Evolutionary conservation across 1,140 invertebrate genomes (phyloP), one percentile per base, ranked within the genome.

Genomic region (Bombus polaris): DNA sequence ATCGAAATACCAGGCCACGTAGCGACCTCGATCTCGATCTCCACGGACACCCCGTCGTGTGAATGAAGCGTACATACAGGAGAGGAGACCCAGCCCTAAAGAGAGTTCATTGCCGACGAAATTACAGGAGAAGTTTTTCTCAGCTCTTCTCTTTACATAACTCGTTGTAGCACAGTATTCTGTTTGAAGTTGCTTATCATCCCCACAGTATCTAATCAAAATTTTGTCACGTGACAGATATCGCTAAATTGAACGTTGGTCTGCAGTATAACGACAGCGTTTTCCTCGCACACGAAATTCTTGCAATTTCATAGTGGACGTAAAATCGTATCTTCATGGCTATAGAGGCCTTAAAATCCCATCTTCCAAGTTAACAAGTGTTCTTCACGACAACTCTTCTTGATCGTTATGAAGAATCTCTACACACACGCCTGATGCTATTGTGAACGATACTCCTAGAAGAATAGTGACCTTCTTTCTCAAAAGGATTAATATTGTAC

Each of bases 21-120:
- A 78, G 79, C 72, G 87, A 88, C 86, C 87, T 88, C 87, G 86
- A 88, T 88, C 88, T 88, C 87, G 87, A 88, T 88, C 87, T 84
- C 88, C 78, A 88, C 85, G 77, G 39, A 47, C 71, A 81, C 59
- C 81, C 74, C 72, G 70, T 35, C 72, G 68, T 35, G 74, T 76
- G 72, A 88, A 85, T 75, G 72, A 39, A 73, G 53, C 57, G 22
- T 62, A 66, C 25, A 28, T 57, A 39, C 25, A 62, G 10, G 59
- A 12, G 42, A 25, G 42, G 42, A 37, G 65, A 42, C 28, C 13
- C 18, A 5, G 53, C 44, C 71, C 65, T 68, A 57, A 72, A 89
- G 59, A 66, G 18, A 68, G 22, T 65, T 80, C 68, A 74, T 68
- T 42, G 39, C 18, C 62, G 37, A 39, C 37, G 18, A 65, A 83